Base-by-base conservation (phyloP, 1,140 invertebrate genomes). In the Pomacea maculata region DNA sequence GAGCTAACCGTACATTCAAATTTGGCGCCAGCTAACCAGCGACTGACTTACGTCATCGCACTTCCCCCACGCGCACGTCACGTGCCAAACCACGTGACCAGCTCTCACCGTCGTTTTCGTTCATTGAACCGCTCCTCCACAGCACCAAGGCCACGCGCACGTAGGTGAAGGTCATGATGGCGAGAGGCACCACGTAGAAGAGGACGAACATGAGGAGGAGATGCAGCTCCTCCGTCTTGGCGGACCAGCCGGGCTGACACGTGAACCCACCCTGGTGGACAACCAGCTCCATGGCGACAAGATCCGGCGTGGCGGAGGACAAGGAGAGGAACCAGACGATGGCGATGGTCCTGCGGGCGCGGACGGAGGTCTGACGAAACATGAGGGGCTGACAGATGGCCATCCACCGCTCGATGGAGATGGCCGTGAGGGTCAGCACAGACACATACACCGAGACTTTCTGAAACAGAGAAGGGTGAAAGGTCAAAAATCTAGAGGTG, bases 341-440 rank as follows among this genome's bases (percentile, higher is more conserved):
- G 45, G 79, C 71, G n/a, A 95, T 91, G 78, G 97, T 96, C n/a
- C 95, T 94, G 1, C 94, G 94, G 17, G 87, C 85, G 91, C 96
- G 95, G 21, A 93, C 92, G 0, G 95, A 95, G 0, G 96, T 97
- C 0, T 85, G 84, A 64, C 88, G 82, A 84, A 97, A 97, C 90
- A 95, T 95, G 67, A 98, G 93, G 19, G 96, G 96, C 90, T 95
- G 95, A 91, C 96, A 97, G 88, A 98, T 97, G 75, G 96, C 97
- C 90, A 96, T 96, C 95, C 96, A 97, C 84, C 96, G 94, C 91
- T 98, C 96, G 77, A 97, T 93, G 0, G 96, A 96, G 88, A 97
- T 97, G 90, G 95, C 96, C 0, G 96, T 96, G 86, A 98, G 91
- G 1, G 97, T 98, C 87, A 97, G 91, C 29, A 97, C 95, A 7